phyloP scores from a whole-genome alignment of 2,888 invertebrate species.

The Megamerina dolium region DNA sequence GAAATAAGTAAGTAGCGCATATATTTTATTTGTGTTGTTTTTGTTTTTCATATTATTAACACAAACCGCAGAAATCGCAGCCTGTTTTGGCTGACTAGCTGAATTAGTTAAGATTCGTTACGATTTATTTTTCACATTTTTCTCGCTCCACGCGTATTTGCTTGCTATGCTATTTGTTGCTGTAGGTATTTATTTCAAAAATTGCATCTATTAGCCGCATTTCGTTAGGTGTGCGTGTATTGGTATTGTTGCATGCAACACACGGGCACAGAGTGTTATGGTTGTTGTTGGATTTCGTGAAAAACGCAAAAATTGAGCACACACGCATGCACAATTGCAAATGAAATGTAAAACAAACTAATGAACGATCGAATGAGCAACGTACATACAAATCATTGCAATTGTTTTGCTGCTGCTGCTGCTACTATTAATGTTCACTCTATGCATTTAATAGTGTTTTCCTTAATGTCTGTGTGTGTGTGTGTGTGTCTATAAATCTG shows the following conservation, averaged over 20 bases:
- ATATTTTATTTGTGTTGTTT: slow-evolving; percentile 1
- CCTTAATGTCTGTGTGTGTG: too few species aligned
- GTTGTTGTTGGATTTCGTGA: slow-evolving; percentile 1
- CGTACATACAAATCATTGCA: too few species aligned
- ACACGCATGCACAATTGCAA: slow-evolving; percentile 28
- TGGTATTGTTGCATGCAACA: neutral
- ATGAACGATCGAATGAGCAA: too few species aligned
- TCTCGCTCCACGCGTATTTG: too few species aligned
- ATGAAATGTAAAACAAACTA: neutral
- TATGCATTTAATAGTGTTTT: slow-evolving; percentile 3
- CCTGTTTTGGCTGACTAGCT: neutral
- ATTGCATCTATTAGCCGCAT: slow-evolving; percentile 14
- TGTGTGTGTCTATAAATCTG: too few species aligned
- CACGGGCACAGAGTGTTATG: too few species aligned
- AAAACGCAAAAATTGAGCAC: slow-evolving; percentile 29
- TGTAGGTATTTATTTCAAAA: slow-evolving; percentile 2
- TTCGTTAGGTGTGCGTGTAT: neutral
- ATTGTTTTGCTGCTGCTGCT: too few species aligned
- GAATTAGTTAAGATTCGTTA: neutral
- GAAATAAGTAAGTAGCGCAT: slow-evolving; percentile 61
- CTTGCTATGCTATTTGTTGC: too few species aligned
- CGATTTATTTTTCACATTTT: slow-evolving; percentile 1
- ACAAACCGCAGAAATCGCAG: neutral
- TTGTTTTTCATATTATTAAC: slow-evolving; percentile 5
- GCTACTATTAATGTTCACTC: neutral